Evolutionary conservation across 2,888 invertebrate species (phyloP), one percentile per base, ranked within the genome.

Genomic region (Galerucella calmariensis): DNA sequence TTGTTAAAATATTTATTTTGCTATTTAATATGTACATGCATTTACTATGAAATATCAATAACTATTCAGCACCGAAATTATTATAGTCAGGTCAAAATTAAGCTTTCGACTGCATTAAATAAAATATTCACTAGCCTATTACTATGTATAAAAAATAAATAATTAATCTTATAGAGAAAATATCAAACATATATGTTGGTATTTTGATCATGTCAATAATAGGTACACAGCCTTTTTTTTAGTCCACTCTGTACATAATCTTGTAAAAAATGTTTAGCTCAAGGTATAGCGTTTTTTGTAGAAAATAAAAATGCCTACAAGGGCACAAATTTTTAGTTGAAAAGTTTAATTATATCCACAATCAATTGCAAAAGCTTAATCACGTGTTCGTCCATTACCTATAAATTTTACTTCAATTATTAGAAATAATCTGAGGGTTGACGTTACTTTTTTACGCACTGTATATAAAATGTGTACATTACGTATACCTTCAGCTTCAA

Each of bases 131-230:
- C 73, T 73, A 73, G 69, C 65, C 73, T 69, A 73, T 69, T 44
- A 65, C 53, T 71, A 63, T 71, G 24, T 12, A 56, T 61, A 44
- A 58, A 73, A 69, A 76, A 76, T 74, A 76, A 71, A 68, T 74
- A 68, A 67, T 69, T 27, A 44, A 51, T 65, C 16, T 71, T 44
- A 16, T 61, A 51, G 59, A 35, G 62, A 61, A 61, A 67, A 69
- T 48, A 53, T 61, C 48, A 62, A 66, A 61, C 20, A 46, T 44
- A 20, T 20, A 53, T 75, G 76, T 72, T 72, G 77, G 78, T 79
- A 78, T 79, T 79, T 77, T 78, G 77, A 79, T 75, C 59, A 44
- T 63, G 75, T 80, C 76, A 77, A 78, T 76, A 79, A 79, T 78
- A 27, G 27, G 27, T 27, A 79, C 80, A 80, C 80, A 80, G 80